Percentiles rank a stretch among this genome's conserved stretches.
phyloP scores from a whole-genome alignment of 2,113 vertebrate species.

The Vulpes vulpes region DNA sequence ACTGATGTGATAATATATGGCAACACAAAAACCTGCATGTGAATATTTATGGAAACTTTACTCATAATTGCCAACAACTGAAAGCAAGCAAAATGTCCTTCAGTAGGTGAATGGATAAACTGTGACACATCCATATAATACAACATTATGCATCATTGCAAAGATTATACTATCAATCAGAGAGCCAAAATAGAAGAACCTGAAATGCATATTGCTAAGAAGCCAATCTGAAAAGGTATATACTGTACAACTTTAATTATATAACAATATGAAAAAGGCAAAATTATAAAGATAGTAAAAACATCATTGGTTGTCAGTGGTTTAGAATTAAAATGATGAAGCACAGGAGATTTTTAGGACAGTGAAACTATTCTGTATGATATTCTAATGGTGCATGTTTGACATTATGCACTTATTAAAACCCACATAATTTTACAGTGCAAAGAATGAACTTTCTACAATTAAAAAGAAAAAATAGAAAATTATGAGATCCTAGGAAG shows the following conservation, averaged over 20 bases:
- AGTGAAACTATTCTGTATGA: background rate
- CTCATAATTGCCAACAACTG: background rate
- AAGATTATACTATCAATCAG: background rate
- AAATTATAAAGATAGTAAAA: background rate
- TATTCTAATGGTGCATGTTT: background rate
- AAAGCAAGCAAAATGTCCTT: background rate
- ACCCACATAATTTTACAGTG: background rate
- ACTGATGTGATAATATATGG: background rate
- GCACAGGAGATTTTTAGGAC: background rate
- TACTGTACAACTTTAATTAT: background rate
- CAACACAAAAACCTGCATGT: background rate
- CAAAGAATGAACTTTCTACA: background rate
- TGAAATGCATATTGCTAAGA: background rate
- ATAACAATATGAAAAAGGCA: background rate
- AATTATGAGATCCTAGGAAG: background rate
- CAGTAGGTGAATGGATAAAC: background rate
- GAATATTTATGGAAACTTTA: background rate
- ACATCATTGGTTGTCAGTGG: background rate
- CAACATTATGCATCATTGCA: background rate
- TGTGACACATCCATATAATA: background rate
- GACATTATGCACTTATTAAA: background rate
- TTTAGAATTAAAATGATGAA: background rate
- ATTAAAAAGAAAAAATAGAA: background rate
- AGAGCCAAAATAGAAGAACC: background rate
- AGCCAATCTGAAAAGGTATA: background rate